phyloP scores from a whole-genome alignment of 1,140 invertebrate genomes.

The Anagrus nilaparvatae region DNA sequence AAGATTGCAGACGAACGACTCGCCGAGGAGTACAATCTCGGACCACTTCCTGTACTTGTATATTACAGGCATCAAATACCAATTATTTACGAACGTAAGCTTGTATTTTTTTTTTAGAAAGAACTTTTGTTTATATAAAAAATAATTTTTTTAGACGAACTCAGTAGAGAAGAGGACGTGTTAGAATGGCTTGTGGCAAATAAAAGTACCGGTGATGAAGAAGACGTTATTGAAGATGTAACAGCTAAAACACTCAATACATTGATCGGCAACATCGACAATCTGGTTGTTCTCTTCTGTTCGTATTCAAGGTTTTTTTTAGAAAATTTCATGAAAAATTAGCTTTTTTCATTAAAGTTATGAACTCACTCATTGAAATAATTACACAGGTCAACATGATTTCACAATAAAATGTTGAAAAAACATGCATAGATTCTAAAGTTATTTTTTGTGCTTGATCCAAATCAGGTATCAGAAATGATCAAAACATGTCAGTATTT shows the following conservation, averaged over 20 bases:
- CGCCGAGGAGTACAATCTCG: slow-evolving; percentile 87
- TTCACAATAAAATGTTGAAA: no score
- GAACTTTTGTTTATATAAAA: slow-evolving; percentile 20
- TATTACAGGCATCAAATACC: slow-evolving; percentile 92
- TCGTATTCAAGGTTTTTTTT: slow-evolving; percentile 41
- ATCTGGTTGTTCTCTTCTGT: slow-evolving; percentile 89
- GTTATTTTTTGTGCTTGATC: no score
- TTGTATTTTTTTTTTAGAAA: slow-evolving; percentile 17
- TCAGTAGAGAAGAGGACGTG: slow-evolving; percentile 84
- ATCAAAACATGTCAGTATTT: no score
- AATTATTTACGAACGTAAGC: slow-evolving; percentile 85
- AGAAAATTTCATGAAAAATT: no score
- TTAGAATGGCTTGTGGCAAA: slow-evolving; percentile 87
- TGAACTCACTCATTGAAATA: no score
- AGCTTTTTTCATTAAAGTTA: no score
- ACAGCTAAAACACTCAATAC: slow-evolving; percentile 78
- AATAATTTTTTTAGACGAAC: slow-evolving; percentile 56
- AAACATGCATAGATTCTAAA: no score
- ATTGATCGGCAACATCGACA: slow-evolving; percentile 80
- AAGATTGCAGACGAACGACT: slow-evolving; percentile 87
- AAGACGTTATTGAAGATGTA: slow-evolving; percentile 89
- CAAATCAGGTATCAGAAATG: no score
- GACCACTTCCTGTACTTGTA: slow-evolving; percentile 75
- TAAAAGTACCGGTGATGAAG: slow-evolving; percentile 85
- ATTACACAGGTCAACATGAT: no score